Percentiles rank a stretch among this genome's conserved stretches.
These are phyloP conservation scores for Trissoscelio sp. DNA, from an alignment of 2,888 invertebrate genomes.

Conservation along the genomic window DNA sequence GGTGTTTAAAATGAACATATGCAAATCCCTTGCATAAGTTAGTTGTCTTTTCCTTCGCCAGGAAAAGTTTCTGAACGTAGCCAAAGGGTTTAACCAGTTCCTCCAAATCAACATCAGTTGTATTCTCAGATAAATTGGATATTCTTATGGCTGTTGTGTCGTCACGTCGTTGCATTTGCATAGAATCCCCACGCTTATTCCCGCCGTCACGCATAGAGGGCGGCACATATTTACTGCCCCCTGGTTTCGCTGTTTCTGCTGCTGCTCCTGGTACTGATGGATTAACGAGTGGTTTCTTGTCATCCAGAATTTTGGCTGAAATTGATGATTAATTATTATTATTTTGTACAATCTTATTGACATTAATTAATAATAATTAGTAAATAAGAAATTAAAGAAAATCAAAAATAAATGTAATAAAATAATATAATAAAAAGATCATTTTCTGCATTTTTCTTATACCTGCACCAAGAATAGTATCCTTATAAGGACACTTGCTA, in stretches of 20 bases:
- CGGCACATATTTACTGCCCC: slow-evolving; percentile 92
- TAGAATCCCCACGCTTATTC: slow-evolving; percentile 89
- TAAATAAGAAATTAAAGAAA: slow-evolving; percentile 48
- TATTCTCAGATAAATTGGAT: slow-evolving; percentile 98
- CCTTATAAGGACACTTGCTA: slow-evolving; percentile 98
- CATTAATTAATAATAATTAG: slow-evolving; percentile 52
- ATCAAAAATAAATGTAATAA: slow-evolving; percentile 11
- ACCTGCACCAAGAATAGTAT: slow-evolving; percentile 87
- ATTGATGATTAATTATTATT: slow-evolving; percentile 1
- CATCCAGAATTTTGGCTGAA: slow-evolving; percentile 79
- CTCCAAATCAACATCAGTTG: slow-evolving; percentile 96
- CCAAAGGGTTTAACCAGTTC: slow-evolving; percentile 98
- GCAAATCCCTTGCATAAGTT: slow-evolving; percentile 98
- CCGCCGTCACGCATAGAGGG: slow-evolving; percentile 94
- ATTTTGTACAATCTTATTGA: no score
- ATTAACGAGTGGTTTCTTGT: slow-evolving; percentile 80
- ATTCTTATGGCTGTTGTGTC: slow-evolving; percentile 97
- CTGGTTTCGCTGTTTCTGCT: slow-evolving; percentile 77
- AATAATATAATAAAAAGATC: no score
- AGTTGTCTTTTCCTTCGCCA: slow-evolving; percentile 96
- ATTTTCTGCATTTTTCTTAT: no score
- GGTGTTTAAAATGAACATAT: slow-evolving; percentile 97
- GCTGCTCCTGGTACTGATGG: slow-evolving; percentile 74
- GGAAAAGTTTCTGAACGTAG: slow-evolving; percentile 95
- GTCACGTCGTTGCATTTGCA: slow-evolving; percentile 88